Base-by-base conservation (phyloP, 1,140 invertebrate genomes). In the Drosophila repleta region DNA sequence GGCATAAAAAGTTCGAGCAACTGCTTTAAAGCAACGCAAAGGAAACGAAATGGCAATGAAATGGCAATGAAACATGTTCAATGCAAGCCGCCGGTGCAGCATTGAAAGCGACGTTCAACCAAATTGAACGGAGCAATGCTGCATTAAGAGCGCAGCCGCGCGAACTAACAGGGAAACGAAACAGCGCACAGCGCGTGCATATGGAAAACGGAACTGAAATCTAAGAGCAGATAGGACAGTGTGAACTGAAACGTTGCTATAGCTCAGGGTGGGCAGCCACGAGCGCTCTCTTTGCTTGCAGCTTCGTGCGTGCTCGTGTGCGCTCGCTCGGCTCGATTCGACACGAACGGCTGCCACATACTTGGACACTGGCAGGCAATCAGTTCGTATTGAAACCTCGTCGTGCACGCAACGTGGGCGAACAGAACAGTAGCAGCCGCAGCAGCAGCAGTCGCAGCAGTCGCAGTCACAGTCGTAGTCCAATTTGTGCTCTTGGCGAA, bases 71-170 rank as follows among this genome's bases (percentile, higher is more conserved):
- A 35, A 35, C 32, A 13, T 10, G 2, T 35, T 35, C 32, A 35
- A 35, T 35, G 32, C 32, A 35, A 35, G 10, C 32, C 32, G 10
- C 32, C 32, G 32, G 11, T 35, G 32, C 32, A 35, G 32, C 32
- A 35, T 66, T 66, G 77, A 80, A 79, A n/a, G 57, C 4, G n/a
- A 2, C n/a, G n/a, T 66, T 74, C 69, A 67, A 79, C 35, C 2
- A 35, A 43, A 35, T 8, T 18, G 21, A 18, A 4, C 4, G 15
- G 29, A 29, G 39, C 51, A n/a, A n/a, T n/a, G n/a, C n/a, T n/a
- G n/a, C n/a, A n/a, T n/a, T n/a, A n/a, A n/a, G 35, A 48, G 81
- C 81, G 74, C 78, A 45, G 24, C 55, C 65, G 74, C 62, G 20
- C 18, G 48, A 13, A 39, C 41, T 56, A 78, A 78, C 41, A 72